phyloP scores from a whole-genome alignment of 2,888 invertebrate species.

The Cantharis rufa region DNA sequence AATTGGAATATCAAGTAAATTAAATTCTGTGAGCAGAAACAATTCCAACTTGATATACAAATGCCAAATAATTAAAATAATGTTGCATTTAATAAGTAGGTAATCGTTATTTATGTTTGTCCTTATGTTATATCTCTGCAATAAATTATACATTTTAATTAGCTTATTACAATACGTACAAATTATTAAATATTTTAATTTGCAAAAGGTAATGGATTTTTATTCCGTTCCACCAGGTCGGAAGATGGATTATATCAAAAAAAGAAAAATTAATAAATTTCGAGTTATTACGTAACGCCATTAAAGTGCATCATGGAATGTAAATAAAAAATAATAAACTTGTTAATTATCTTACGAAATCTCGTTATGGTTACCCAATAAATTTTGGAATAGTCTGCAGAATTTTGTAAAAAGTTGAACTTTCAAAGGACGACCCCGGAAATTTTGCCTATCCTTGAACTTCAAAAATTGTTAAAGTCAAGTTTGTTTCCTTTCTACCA shows the following conservation, averaged over 20 bases:
- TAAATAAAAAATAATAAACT: neutral
- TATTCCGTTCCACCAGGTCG: neutral
- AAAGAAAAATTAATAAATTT: neutral
- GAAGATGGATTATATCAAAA: no score
- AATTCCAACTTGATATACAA: neutral
- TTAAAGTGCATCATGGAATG: neutral
- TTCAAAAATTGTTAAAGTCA: neutral
- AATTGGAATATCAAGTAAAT: neutral
- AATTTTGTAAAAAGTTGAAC: neutral
- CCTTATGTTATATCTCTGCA: neutral
- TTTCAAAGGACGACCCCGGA: conserved; percentile 1
- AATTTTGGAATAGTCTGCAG: neutral
- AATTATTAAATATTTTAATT: neutral
- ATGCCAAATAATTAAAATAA: neutral
- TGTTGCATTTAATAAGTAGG: neutral
- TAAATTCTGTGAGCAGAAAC: neutral
- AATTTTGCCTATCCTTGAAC: neutral
- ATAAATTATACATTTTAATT: neutral
- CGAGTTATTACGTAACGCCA: neutral
- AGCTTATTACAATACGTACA: neutral
- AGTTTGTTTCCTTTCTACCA: conserved; percentile 1
- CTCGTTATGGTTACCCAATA: neutral
- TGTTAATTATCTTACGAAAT: neutral
- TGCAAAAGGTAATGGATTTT: neutral
- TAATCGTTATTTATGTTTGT: neutral